Base-by-base conservation (phyloP, 2,888 invertebrate species). In the Torymus tubicola region DNA sequence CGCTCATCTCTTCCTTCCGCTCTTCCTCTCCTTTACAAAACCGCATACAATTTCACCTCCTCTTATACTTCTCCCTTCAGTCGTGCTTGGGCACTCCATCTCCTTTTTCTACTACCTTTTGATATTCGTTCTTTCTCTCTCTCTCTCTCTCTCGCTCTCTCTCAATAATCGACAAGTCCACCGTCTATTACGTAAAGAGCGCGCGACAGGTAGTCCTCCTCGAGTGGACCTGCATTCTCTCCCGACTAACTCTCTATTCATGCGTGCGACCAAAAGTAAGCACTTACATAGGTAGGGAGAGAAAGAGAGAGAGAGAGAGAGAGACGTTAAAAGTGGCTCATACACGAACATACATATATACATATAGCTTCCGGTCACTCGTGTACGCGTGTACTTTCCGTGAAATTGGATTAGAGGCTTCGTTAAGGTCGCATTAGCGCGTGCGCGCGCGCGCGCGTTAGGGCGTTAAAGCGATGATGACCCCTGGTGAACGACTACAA, bases 351-450 rank as follows among this genome's bases (percentile, higher is more conserved):
- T 8, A 65, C 78, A 63, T 76, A 71, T 71, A 79, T 79, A 24
- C 24, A 24, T 3, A 24, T 81, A 81, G 86, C 85, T 89, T 89
- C 89, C 88, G 89, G 89, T 88, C 89, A 86, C 83, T 84, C 84
- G 84, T 24, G 24, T 12, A 21, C 75, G 52, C 0, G 8, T 16
- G 55, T 61, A 14, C 80, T 86, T 85, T 85, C 84, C 84, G 78
- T 83, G 80, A 86, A 87, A 89, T 88, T 88, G 89, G 89, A 89
- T 89, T 89, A 89, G 84, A 85, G 85, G 84, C 84, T 87, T 87
- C 86, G 86, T 88, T 88, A 87, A 86, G 85, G 84, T 84, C 81
- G 87, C 84, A 87, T 88, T 87, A 87, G n/a, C n/a, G n/a, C n/a
- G n/a, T n/a, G n/a, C n/a, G 85, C 80, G 77, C 50, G 24, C 24